phyloP scores from a whole-genome alignment of 2,113 vertebrate species.

The Upupa epops region DNA sequence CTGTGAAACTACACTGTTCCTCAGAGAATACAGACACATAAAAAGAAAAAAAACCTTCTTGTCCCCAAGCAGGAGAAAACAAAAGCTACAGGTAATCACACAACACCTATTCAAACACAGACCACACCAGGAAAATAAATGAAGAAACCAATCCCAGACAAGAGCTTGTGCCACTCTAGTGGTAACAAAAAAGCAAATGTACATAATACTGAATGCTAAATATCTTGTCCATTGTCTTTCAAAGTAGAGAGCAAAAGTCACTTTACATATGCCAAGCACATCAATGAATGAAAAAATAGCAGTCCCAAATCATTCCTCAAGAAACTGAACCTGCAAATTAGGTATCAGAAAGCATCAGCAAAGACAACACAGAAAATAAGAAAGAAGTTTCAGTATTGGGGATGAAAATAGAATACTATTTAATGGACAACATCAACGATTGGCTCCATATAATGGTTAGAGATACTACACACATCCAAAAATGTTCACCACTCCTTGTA shows the following conservation, averaged over 20 bases:
- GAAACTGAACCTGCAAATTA: conserved; percentile 30
- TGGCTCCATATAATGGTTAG: background rate
- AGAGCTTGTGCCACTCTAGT: background rate
- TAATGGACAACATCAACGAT: background rate
- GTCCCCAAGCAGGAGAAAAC: conserved; percentile 36
- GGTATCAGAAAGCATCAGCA: background rate
- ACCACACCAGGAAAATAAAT: conserved; percentile 19
- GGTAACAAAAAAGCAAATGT: background rate
- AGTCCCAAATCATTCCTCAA: conserved; percentile 21
- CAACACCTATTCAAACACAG: background rate
- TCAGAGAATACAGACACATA: conserved; percentile 36
- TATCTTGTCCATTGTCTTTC: conserved; percentile 13
- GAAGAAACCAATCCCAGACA: background rate
- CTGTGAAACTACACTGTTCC: background rate
- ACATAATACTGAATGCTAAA: conserved; percentile 25
- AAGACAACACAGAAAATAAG: conserved; percentile 5
- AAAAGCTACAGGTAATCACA: background rate
- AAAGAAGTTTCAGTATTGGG: background rate
- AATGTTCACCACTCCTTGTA: background rate
- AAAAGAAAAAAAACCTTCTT: background rate
- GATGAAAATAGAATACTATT: background rate
- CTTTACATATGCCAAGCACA: conserved; percentile 29
- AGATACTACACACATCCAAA: background rate
- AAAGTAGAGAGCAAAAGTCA: conserved; percentile 48
- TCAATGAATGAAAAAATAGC: conserved; percentile 20